Percentiles rank a stretch among this genome's conserved stretches.
Evolutionary conservation across 2,888 invertebrate species (phyloP).

Genomic region (Cryptus viduatorius): DNA sequence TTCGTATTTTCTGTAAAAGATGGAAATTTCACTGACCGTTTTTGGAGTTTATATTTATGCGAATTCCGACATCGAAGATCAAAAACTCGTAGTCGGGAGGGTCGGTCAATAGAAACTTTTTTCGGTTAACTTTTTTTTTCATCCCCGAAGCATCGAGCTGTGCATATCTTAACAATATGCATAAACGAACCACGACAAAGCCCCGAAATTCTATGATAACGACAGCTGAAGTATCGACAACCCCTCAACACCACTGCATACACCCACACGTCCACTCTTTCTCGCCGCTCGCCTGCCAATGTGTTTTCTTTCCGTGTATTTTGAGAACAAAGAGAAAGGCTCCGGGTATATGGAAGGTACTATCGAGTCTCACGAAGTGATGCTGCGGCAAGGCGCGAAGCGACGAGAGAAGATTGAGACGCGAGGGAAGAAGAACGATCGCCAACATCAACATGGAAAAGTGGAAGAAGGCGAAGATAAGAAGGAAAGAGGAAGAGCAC

Average conservation of each 20-base stretch:
- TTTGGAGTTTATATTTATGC: neutral
- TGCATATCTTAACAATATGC: neutral
- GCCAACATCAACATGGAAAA: slow-evolving; percentile 48
- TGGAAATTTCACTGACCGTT: neutral
- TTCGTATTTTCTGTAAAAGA: neutral
- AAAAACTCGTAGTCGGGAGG: neutral
- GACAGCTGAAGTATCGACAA: slow-evolving; percentile 29
- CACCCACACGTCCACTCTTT: neutral
- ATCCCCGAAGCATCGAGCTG: neutral
- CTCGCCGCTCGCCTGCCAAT: slow-evolving; percentile 4
- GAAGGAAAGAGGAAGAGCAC: slow-evolving; percentile 68
- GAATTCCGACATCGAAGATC: neutral
- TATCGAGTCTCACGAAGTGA: slow-evolving; percentile 7
- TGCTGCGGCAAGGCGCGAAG: slow-evolving; percentile 14
- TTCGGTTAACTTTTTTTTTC: neutral
- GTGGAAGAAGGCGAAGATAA: slow-evolving; percentile 28
- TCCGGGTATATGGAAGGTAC: neutral
- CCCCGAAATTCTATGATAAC: slow-evolving; percentile 23
- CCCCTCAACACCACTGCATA: neutral
- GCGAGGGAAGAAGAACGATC: slow-evolving; percentile 19
- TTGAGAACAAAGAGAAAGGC: slow-evolving; percentile 44
- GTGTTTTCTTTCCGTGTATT: slow-evolving; percentile 38
- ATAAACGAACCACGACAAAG: neutral
- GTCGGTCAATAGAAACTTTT: neutral
- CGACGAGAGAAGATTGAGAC: slow-evolving; percentile 50